These are phyloP conservation scores for Delphinus delphis DNA, from an alignment of 2,113 vertebrate species.

Conservation along the genomic window DNA sequence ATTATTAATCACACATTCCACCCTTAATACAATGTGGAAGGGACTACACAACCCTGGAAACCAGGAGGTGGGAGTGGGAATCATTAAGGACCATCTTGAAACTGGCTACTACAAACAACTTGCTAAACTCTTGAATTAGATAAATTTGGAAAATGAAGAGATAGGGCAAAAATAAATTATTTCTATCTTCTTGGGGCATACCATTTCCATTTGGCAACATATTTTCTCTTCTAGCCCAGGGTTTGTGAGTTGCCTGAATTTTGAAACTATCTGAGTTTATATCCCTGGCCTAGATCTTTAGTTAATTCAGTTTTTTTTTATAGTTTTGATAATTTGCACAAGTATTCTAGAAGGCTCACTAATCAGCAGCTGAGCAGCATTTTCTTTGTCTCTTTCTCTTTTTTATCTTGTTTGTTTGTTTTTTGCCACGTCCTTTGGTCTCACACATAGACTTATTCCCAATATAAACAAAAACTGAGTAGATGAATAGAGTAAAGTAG, in stretches of 20 bases:
- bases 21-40: neutral
- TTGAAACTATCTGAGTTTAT: neutral
- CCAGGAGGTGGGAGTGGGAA: neutral
- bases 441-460: neutral
- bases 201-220: neutral
- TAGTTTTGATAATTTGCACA: neutral
- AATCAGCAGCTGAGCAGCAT: neutral
- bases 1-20: neutral
- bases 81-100: neutral
- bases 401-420: neutral
- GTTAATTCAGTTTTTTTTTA: neutral
- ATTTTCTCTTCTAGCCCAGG: neutral
- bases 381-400: neutral
- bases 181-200: neutral
- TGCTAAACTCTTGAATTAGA: neutral
- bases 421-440: neutral
- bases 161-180: constrained; percentile 32
- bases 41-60: neutral
- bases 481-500: neutral
- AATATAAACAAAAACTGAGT: neutral
- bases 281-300: neutral
- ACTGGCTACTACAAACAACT: neutral
- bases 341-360: neutral
- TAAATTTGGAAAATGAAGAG: neutral
- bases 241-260: neutral